Percentiles rank a stretch among this genome's conserved stretches.
Conservation (phyloP, 1,140 invertebrate species). For the Lepidurus arcticus region DNA sequence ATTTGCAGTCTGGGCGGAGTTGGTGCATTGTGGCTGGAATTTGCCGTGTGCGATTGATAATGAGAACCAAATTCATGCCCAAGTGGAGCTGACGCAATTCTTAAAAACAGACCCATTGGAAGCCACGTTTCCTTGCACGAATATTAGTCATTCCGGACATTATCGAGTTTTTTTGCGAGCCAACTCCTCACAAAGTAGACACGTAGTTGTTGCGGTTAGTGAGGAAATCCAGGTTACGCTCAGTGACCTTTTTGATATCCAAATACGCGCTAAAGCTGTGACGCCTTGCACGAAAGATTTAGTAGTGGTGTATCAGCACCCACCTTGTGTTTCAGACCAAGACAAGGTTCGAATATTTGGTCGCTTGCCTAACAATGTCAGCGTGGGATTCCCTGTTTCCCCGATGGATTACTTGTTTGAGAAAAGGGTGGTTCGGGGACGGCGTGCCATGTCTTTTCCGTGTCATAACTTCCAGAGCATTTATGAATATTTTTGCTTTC, state of each 20-base stretch:
- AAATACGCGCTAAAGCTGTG: not conserved
- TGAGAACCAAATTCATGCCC: not conserved
- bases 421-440: constrained; percentile 35
- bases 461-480: constrained; percentile 37
- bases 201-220: constrained; percentile 33
- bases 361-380: constrained; percentile 27
- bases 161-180: constrained; percentile 26
- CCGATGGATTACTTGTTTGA: constrained; percentile 37
- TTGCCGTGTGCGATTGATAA: not conserved
- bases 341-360: constrained; percentile 39
- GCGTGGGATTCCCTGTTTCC: constrained; percentile 3
- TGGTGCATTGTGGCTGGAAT: not conserved
- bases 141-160: constrained; percentile 3
- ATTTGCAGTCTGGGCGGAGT: not conserved
- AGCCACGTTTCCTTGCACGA: constrained; percentile 23
- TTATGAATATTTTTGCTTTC: constrained; percentile 38
- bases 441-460: constrained; percentile 36
- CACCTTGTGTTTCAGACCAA: constrained; percentile 36
- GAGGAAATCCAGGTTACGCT: constrained; percentile 37
- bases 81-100: not conserved
- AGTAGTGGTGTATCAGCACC: constrained; percentile 37
- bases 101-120: not conserved
- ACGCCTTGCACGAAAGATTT: constrained; percentile 32
- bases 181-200: not conserved
- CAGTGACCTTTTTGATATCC: constrained; percentile 34